These are phyloP conservation scores for Fregetta grallaria DNA, from an alignment of 2,113 vertebrate species.

Conservation along the genomic window DNA sequence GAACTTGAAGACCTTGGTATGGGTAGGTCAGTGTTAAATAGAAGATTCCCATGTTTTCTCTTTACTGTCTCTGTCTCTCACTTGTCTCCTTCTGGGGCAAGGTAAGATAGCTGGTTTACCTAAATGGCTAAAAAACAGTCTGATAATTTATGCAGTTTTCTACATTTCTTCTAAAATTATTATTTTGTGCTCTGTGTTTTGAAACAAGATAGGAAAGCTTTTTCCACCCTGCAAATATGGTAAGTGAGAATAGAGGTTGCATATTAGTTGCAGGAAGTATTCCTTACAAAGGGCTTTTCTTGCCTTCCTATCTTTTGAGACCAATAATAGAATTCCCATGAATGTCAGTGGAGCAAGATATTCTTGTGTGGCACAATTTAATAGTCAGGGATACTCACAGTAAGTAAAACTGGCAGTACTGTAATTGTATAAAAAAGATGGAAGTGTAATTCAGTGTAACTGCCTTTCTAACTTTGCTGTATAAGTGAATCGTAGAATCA, in stretches of 20 bases:
- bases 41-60: background rate
- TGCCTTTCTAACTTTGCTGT: background rate
- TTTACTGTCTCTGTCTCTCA: background rate
- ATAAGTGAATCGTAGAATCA: background rate
- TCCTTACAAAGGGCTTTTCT: background rate
- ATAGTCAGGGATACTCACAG: background rate
- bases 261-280: background rate
- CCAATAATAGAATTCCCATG: background rate
- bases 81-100: background rate
- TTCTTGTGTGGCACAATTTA: background rate
- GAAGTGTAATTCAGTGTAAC: background rate
- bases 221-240: background rate
- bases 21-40: background rate
- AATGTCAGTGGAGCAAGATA: background rate
- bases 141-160: background rate
- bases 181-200: background rate
- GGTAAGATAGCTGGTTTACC: background rate
- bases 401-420: background rate
- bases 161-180: background rate
- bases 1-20: background rate
- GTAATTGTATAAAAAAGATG: background rate
- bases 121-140: background rate
- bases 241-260: background rate
- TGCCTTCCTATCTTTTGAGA: background rate
- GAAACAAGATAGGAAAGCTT: background rate